Base-by-base conservation (phyloP, 1,140 invertebrate genomes). In the Drosophila pandora region DNA sequence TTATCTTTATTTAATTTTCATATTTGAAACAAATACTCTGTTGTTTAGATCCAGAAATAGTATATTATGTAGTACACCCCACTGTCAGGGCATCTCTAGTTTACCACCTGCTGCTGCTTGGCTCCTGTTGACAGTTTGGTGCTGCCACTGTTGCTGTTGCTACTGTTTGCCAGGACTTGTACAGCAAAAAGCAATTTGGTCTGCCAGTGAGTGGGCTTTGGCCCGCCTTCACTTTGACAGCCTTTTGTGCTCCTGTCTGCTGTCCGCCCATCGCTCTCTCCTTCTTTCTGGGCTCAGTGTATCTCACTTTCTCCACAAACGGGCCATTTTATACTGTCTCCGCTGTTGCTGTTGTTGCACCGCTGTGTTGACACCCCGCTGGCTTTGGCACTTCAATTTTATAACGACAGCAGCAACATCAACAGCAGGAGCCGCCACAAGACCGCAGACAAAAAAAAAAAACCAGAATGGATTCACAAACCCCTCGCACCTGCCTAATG, bases 331-430 rank as follows among this genome's bases (percentile, higher is more conserved):
- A 30, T 65, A 55, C 37, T 59, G 63, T 62, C 64, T 50, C 52
- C 50, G 32, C 52, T 45, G 32, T 43, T 65, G 68, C 48, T 59
- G 62, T 68, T 63, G 50, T 39, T 57, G 50, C 45, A 57, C 55
- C 61, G 69, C 57, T 61, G 75, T 79, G 80, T 79, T 83, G 79
- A 80, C 76, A 76, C 60, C 82, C 79, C 75, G 82, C 82, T 79
- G 83, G 79, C 82, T 76, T 79, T 87, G 72, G 48, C 82, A 87
- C 82, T 87, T 87, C 82, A 87, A 88, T 88, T 88, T 87, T 78
- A 69, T 70, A 85, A 69, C 69, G 79, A 83, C 63, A 65, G 56
- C 50, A 63, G 41, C 64, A 58, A 45, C 68, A 56, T 41, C 67
- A 43, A 28, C 48, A 63, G 23, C 34, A 48, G 28, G 37, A 60